Evolutionary conservation across 2,888 invertebrate genomes (phyloP), one percentile per base, ranked within the genome.

Genomic region (Formica aserva): DNA sequence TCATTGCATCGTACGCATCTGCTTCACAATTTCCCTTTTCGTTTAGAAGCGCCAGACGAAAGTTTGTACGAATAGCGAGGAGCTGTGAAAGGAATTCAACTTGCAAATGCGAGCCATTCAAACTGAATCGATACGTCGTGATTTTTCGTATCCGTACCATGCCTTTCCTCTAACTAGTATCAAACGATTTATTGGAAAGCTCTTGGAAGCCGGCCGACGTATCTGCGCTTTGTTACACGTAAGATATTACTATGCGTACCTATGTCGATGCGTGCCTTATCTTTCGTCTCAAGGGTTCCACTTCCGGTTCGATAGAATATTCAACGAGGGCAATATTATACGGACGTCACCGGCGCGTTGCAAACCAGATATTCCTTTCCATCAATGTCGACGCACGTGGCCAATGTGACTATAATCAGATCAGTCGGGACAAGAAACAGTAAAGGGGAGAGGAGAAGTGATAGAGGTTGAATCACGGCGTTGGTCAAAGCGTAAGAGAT

Each of bases 231-330:
- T 67, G 78, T 77, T 75, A 76, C 67, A 80, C 84, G 29, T 63
- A 71, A 80, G 85, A 71, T 83, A 89, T 88, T 88, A 87, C 85
- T 83, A 86, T 86, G 85, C 85, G 67, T 71, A 41, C 67, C 35
- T 35, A 82, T 45, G 45, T 80, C 84, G 66, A 29, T 78, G 45
- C 69, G 71, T 67, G 81, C 48, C 72, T 87, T 85, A 87, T 87
- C 85, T 84, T 62, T 77, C 60, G 78, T 83, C 81, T 78, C 63
- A 75, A 84, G 29, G 32, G 22, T 75, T 69, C 78, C 55, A 63
- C 57, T 84, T 88, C 86, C 86, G 83, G 22, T 9, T 15, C 18
- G 38, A 32, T 57, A 41, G 74, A 84, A 75, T 82, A 84, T 81
- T 76, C 80, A 74, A 75, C 26, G 45, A 72, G 32, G 26, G 13